Conservation (phyloP, 2,888 invertebrate species). For the Creontiades dilutus region DNA sequence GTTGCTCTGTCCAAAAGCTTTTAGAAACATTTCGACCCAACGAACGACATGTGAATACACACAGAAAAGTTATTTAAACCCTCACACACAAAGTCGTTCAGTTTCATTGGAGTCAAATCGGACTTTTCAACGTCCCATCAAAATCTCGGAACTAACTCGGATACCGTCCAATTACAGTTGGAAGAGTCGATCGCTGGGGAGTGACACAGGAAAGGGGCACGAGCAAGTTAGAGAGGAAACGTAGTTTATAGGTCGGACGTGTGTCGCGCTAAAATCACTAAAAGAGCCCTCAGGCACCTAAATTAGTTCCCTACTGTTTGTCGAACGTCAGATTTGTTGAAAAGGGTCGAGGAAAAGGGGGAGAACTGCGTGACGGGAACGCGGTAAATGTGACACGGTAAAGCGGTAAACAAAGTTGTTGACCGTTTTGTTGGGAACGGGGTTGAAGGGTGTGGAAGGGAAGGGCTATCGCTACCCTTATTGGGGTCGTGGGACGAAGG, state of each 20-base stretch:
- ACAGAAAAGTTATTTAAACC: too few relatives aligned
- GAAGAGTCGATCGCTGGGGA: background rate
- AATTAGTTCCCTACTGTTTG: conserved; percentile 21
- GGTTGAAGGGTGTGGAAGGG: background rate
- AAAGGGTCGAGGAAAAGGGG: background rate
- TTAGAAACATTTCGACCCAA: too few relatives aligned
- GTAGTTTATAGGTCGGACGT: background rate
- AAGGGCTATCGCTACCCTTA: background rate
- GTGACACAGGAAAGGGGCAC: background rate
- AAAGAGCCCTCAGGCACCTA: background rate
- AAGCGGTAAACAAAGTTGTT: conserved; percentile 46
- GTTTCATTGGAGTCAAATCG: background rate
- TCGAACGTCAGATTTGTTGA: conserved; percentile 34
- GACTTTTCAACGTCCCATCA: background rate
- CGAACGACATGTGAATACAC: too few relatives aligned
- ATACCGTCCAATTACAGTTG: background rate
- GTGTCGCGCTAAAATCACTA: background rate
- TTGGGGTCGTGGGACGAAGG: background rate
- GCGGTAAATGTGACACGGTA: conserved; percentile 10
- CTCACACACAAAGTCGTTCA: too few relatives aligned
- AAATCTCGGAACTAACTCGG: background rate
- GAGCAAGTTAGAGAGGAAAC: too few relatives aligned
- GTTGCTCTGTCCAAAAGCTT: too few relatives aligned
- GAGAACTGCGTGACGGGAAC: background rate
- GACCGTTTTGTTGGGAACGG: background rate